Evolutionary conservation across 2,888 invertebrate genomes (phyloP), one percentile per base, ranked within the genome.

Genomic region (Neoitamus cyanurus): DNA sequence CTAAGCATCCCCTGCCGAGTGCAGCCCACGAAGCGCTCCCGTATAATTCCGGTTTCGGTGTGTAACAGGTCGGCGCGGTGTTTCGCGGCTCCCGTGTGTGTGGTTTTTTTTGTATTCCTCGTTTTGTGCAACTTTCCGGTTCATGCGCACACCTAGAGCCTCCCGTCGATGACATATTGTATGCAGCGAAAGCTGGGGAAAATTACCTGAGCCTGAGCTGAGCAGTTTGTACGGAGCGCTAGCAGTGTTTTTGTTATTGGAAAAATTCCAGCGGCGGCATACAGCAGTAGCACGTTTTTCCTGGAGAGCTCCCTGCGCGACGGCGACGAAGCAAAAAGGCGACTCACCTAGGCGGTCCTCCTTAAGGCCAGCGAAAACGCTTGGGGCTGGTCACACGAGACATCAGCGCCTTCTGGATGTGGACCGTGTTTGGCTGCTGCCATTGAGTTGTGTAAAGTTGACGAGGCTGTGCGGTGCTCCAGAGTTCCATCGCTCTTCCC

Each of bases 361-460:
- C 7, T n/a, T 36, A 42, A 42, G 42, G n/a, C 42, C 42, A 42
- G 42, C 42, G 58, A 58, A 58, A 58, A 20, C 20, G 20, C 31
- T 70, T 73, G 15, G 15, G 36, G 20, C 36, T 77, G 77, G 77
- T 28, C 77, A 77, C 58, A 58, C 58, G 58, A 58, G 15, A 5
- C 42, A 77, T 5, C 77, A 46, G 77, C 77, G 48, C 77, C n/a
- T 77, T 46, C 25, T 58, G 25, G 58, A 25, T 77, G 20, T 48
- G 77, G 42, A 77, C 77, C 25, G 58, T 58, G 58, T 58, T 58
- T 58, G 9, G 58, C 15, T 13, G 46, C 46, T 30, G 77, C 77
- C 48, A 77, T 77, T 77, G 30, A 77, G 48, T 48, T 77, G 25
- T 77, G 77, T 48, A 30, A 46, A 77, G 3, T 46, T 77, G 30